phyloP scores from a whole-genome alignment of 2,888 invertebrate species.

The Dioctria linearis region DNA sequence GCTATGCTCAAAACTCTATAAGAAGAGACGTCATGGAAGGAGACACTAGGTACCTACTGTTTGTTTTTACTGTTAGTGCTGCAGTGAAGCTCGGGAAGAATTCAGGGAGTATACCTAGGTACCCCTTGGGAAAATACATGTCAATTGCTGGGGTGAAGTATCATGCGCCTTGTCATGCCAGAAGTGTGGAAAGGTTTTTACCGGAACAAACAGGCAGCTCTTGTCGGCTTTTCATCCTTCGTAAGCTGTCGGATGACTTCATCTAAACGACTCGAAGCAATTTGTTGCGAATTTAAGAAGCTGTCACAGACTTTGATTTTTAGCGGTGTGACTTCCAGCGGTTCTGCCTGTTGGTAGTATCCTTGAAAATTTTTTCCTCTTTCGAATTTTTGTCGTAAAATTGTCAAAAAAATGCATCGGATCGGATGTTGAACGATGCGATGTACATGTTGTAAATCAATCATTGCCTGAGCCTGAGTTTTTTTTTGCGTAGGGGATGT shows the following conservation, averaged over 20 bases:
- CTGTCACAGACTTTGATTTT: not conserved
- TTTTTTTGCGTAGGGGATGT: not conserved
- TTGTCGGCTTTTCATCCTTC: not conserved
- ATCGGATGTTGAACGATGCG: constrained; percentile 27
- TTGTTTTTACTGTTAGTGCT: not conserved
- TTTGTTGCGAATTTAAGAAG: constrained; percentile 36
- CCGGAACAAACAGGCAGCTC: not conserved
- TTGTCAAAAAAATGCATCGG: constrained; percentile 38
- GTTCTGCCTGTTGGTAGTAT: not conserved
- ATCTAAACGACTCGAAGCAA: constrained; percentile 21
- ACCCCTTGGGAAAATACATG: constrained; percentile 22
- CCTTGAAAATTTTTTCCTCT: not conserved
- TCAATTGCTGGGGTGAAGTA: constrained; percentile 15
- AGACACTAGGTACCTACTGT: not conserved
- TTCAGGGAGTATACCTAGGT: no score
- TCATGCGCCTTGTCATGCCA: not conserved
- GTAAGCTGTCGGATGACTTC: not conserved
- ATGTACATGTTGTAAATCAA: constrained; percentile 42
- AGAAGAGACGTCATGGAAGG: not conserved
- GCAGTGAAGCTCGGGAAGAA: not conserved
- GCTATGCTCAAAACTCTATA: not conserved
- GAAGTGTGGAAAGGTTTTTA: not conserved
- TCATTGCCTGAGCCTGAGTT: constrained; percentile 6
- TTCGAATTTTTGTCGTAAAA: not conserved
- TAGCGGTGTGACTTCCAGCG: not conserved